phyloP scores from a whole-genome alignment of 2,797 vertebrate species.

The Gymnoscopelus braueri region DNA sequence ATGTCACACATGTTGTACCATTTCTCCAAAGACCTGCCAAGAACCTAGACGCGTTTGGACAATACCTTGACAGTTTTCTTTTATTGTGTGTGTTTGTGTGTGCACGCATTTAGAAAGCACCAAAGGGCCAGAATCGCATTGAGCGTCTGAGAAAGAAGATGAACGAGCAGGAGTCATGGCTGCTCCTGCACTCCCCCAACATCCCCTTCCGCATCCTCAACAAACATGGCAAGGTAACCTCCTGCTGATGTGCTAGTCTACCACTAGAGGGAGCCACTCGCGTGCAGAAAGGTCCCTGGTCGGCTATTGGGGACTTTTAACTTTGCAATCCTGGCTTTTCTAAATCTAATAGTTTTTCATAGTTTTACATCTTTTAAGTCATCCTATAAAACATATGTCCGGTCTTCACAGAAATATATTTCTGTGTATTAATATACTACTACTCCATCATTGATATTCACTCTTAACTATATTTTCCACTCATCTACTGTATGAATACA shows the following conservation, averaged over 20 bases:
- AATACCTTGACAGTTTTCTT: not conserved
- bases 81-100: constrained; percentile 7
- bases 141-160: constrained; percentile 98
- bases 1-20: too few species aligned
- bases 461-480: too few species aligned
- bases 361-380: too few species aligned
- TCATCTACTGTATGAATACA: too few species aligned
- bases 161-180: constrained; percentile 97
- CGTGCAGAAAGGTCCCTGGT: constrained; percentile 4
- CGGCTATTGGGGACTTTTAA: not conserved
- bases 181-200: constrained; percentile 93
- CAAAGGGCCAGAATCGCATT: constrained; percentile 92
- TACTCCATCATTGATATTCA: too few species aligned
- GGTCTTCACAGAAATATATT: too few species aligned
- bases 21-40: too few species aligned
- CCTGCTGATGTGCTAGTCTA: not conserved
- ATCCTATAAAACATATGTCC: too few species aligned
- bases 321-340: not conserved
- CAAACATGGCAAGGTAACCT: constrained; percentile 93
- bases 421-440: too few species aligned
- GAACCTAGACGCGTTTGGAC: too few species aligned
- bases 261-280: constrained; percentile 65
- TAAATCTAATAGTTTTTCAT: too few species aligned
- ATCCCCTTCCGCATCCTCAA: constrained; percentile 98
- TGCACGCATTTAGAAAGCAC: constrained; percentile 85